Conservation (phyloP, 2,797 vertebrate genomes). For the Simalia tracyae region DNA sequence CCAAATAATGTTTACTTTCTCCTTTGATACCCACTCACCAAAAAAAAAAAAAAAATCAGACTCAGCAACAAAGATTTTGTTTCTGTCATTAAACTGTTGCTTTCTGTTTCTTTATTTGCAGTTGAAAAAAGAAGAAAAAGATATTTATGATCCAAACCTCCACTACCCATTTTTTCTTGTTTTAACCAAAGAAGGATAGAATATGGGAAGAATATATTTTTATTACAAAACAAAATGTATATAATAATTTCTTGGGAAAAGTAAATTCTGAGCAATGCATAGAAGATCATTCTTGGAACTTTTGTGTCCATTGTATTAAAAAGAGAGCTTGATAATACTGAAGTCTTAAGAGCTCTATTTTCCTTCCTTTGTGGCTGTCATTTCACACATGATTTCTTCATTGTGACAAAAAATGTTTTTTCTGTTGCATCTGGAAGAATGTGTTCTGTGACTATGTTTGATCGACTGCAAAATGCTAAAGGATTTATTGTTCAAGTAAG, state of each 20-base stretch:
- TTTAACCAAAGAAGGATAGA: constrained; percentile 80
- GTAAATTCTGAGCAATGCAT: neutral
- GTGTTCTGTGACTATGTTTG: constrained; percentile 28
- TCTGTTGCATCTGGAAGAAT: constrained; percentile 47
- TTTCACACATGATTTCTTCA: constrained; percentile 35
- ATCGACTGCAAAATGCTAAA: constrained; percentile 45
- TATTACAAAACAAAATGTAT: constrained; percentile 34
- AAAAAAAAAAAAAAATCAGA: neutral
- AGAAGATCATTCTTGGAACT: constrained; percentile 15
- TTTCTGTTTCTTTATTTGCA: constrained; percentile 73
- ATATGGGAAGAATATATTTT: constrained; percentile 24
- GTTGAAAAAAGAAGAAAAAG: constrained; percentile 88
- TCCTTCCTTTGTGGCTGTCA: constrained; percentile 47
- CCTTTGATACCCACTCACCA: neutral
- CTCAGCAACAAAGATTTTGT: constrained; percentile 34
- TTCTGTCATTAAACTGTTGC: constrained; percentile 38
- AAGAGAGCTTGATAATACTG: neutral
- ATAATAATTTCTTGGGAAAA: constrained; percentile 3
- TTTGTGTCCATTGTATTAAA: constrained; percentile 32
- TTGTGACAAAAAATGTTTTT: constrained; percentile 43
- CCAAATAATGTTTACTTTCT: neutral
- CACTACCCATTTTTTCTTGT: constrained; percentile 92
- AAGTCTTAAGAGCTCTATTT: constrained; percentile 37
- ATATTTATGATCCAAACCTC: constrained; percentile 90
- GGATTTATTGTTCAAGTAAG: constrained; percentile 44